Base-by-base conservation (phyloP, 2,888 invertebrate genomes). In the Apodemia mormo region DNA sequence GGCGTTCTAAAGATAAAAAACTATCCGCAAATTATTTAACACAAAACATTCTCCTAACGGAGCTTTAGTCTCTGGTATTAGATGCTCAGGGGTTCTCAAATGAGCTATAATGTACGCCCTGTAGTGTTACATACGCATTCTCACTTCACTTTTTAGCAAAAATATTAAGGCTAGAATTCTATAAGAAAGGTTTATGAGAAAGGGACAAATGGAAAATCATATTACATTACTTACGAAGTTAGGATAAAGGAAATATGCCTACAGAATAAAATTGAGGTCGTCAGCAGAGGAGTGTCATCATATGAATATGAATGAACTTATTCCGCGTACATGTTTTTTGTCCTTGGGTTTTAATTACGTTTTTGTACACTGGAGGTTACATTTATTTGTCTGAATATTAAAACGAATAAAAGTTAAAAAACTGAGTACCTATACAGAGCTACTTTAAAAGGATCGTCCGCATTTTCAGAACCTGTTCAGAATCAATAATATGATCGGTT, bases 151-250 rank as follows among this genome's bases (percentile, higher is more conserved):
- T 61, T 61, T 61, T 61, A 61, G 14, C 61, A 33, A 61, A 61
- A 61, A 61, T 61, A 37, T 61, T 61, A 7, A 61, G 61, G 61
- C 61, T 33, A 61, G 33, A 37, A 61, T 61, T 61, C 61, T 61
- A 37, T 61, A 61, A 74, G 69, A 67, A 72, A 72, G 73, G 70
- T 70, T 49, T 69, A 68, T 64, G 73, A 77, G 76, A 74, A 76
- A 77, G 76, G 74, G 73, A 74, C 70, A 76, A 77, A 76, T 61
- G 76, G 76, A 73, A 73, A 75, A 76, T 77, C 75, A 72, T 68
- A 74, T 77, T 76, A 76, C 73, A 71, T 73, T 70, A 71, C 72
- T 71, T 74, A 67, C 70, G 73, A 75, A 71, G 70, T 70, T 65
- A 68, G 70, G 69, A 73, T 73, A 72, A 33, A 61, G 66, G 68